Conservation (phyloP, 2,113 vertebrate genomes). For the Eurystomus gularis region DNA sequence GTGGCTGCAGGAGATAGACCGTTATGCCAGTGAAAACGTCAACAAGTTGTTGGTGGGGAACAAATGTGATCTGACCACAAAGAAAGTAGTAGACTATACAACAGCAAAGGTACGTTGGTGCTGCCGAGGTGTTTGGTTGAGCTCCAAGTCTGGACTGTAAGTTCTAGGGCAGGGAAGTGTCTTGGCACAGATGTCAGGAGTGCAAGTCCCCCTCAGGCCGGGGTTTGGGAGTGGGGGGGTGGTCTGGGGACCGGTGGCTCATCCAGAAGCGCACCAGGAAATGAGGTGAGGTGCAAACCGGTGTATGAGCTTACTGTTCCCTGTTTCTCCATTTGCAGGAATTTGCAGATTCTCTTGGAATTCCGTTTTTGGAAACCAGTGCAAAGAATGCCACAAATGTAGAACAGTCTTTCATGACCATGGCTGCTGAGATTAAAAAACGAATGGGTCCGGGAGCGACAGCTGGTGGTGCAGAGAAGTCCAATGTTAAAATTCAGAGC, state of each 20-base stretch:
- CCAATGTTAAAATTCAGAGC: conserved; percentile 98
- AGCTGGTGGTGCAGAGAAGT: conserved; percentile 88
- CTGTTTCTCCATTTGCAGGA: conserved; percentile 77
- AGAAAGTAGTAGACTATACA: conserved; percentile 98
- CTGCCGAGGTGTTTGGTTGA: accelerated
- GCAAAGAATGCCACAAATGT: conserved; percentile 98
- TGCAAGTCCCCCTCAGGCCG: accelerated
- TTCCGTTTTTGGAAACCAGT: conserved; percentile 97
- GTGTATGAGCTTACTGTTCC: not conserved
- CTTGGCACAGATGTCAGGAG: accelerated
- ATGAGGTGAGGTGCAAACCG: accelerated
- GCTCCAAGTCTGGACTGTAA: not conserved
- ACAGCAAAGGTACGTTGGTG: conserved; percentile 86
- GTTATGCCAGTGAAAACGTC: conserved; percentile 97
- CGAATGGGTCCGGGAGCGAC: conserved; percentile 95
- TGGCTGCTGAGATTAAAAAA: conserved; percentile 99
- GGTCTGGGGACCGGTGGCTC: not conserved
- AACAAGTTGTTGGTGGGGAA: conserved; percentile 98
- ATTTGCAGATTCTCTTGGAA: conserved; percentile 94
- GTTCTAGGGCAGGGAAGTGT: not conserved
- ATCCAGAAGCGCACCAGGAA: not conserved
- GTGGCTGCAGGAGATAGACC: conserved; percentile 99
- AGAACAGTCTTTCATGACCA: conserved; percentile 99
- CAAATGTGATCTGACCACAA: conserved; percentile 96
- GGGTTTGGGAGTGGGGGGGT: not conserved